Base-by-base conservation (phyloP, 2,113 vertebrate genomes). In the Sceloporus undulatus region DNA sequence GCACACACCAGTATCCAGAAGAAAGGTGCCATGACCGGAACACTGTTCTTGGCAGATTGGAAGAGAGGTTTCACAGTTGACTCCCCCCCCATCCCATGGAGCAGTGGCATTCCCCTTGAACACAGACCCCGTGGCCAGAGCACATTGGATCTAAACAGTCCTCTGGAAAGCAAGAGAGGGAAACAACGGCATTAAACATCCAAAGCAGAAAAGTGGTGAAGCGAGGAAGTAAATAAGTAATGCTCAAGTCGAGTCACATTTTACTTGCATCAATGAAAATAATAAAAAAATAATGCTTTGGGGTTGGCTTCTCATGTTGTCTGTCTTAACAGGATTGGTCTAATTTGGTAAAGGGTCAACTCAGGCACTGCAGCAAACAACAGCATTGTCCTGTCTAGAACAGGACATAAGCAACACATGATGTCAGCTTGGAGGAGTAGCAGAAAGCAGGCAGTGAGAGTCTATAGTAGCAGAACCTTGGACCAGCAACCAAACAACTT, bases 31-130 rank as follows among this genome's bases (percentile, higher is more conserved):
- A 0, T 99, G 98, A 25, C 98, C 98, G 0, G 98, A 99, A 93
- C 98, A 99, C 93, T 98, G 98, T 84, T 99, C 98, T 96, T 99
- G 98, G 94, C 98, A 99, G 78, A 98, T 95, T 4, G 98, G 98
- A 92, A 99, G 96, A 1, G 98, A 96, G 0, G 96, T 97, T 92
- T 99, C 98, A 11, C 98, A 99, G 95, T 97, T 98, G 56, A 97
- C 95, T 1, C 98, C 98, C 0, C 0, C 98, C 98, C 98, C 98
- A 99, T 70, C 98, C 98, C 0, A 97, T 93, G 1, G 98, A 98
- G 92, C 98, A 99, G 92, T 99, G 98, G 14, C 98, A 99, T 84
- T 98, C 98, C 80, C 98, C 98, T 73, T 98, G 98, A 42, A 99
- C 97, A 0, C 98, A 99, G 91, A 99, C 98, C 0, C 98, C 98